Conservation (phyloP, 1,140 invertebrate species). For the Gryllus bimaculatus region DNA sequence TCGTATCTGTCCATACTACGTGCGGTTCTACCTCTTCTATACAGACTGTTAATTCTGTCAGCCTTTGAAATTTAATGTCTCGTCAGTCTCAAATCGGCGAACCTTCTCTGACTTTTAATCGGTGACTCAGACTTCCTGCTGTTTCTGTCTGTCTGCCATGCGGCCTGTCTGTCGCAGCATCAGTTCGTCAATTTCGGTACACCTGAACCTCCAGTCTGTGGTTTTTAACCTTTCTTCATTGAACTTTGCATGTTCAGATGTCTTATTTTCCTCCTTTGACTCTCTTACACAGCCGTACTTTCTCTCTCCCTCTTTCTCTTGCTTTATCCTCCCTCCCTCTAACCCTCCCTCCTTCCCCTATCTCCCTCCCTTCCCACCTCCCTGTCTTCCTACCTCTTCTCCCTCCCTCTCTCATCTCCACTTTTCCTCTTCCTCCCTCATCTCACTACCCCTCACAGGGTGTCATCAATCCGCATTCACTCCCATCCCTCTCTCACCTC, state of each 20-base stretch:
- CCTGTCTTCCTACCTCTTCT: neutral
- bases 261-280: neutral
- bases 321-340: neutral
- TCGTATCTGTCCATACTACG: no score
- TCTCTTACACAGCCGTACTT: neutral
- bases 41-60: no score
- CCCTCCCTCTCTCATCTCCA: neutral
- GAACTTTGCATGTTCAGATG: neutral
- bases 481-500: neutral
- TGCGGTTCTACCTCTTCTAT: no score
- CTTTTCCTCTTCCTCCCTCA: neutral
- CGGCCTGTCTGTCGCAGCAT: no score
- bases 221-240: no score
- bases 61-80: no score
- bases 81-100: no score
- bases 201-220: no score
- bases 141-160: no score
- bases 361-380: neutral
- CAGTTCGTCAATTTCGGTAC: no score
- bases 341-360: neutral
- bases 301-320: neutral
- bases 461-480: neutral
- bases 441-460: neutral
- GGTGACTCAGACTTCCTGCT: no score
- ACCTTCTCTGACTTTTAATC: no score